Conservation (phyloP, 2,888 invertebrate species). For the Andrena hattorfiana region DNA sequence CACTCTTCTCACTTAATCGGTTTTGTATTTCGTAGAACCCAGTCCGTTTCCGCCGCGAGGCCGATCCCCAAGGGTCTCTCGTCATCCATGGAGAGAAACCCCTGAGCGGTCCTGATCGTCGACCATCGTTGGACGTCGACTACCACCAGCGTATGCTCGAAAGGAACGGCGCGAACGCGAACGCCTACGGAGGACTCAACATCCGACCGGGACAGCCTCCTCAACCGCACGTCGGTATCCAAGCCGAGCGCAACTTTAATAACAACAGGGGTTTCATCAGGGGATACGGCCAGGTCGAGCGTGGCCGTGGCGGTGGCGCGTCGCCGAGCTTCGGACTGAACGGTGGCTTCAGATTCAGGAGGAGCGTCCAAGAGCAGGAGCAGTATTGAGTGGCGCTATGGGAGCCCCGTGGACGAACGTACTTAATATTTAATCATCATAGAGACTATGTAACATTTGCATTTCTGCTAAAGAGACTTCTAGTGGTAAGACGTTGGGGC, state of each 20-base stretch:
- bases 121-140: conserved; percentile 62
- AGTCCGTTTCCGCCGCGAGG: conserved; percentile 32
- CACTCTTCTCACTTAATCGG: not conserved
- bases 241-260: conserved; percentile 58
- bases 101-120: conserved; percentile 61
- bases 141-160: conserved; percentile 65
- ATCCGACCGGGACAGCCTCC: conserved; percentile 50
- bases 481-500: too few species aligned
- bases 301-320: conserved; percentile 21
- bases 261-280: conserved; percentile 58
- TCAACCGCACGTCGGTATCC: conserved; percentile 64
- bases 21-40: not conserved
- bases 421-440: not conserved
- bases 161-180: conserved; percentile 49
- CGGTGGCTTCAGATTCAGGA: conserved; percentile 43
- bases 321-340: conserved; percentile 24
- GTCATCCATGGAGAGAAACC: conserved; percentile 52
- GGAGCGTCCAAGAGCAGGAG: conserved; percentile 12
- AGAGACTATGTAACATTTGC: not conserved
- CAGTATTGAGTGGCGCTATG: too few species aligned
- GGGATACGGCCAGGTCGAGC: conserved; percentile 63
- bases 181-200: conserved; percentile 65
- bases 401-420: not conserved
- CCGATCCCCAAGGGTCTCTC: conserved; percentile 61
- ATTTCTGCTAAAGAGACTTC: too few species aligned